Base-by-base conservation (phyloP, 2,113 vertebrate genomes). In the Sula dactylatra region DNA sequence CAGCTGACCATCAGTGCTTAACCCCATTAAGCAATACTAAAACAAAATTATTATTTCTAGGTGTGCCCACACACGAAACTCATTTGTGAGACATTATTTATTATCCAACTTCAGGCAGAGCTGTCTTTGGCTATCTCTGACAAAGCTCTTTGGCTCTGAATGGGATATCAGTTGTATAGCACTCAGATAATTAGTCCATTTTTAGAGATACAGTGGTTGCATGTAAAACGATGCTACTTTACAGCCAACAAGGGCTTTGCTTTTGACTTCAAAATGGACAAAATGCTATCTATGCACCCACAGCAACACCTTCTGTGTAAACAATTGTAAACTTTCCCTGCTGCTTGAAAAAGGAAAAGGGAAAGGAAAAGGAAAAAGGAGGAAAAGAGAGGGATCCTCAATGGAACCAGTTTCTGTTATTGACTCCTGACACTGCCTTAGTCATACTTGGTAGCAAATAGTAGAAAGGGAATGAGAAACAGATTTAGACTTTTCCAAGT, bases 381-480 rank as follows among this genome's bases (percentile, higher is more conserved):
- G 5, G 0, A 7, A 40, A 61, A 44, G 52, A 18, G 5, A 38
- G 0, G 8, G 45, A 34, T 90, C 2, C 4, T 76, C 25, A 42
- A 1, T 25, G 8, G 12, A 62, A 1, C 6, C 18, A 42, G 11
- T 66, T 81, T 67, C 47, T 85, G 0, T 42, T 10, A 50, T 8
- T 52, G 16, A 4, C 4, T 61, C 31, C 65, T 2, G 3, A 50
- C 6, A 45, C 13, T 88, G 36, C 8, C 6, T 80, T 85, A 78
- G 6, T 66, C 34, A 29, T 58, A 2, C 11, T 10, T 73, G 13
- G 4, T 45, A 59, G 17, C 25, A 88, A 71, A 31, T 1, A 69
- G 11, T 45, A 56, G 52, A 83, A 90, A 58, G 10, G 20, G 7
- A 83, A 44, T 5, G 10, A 81, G 16, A 88, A 93, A 70, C 8